These are phyloP conservation scores for Drosophila sproati DNA, from an alignment of 1,140 invertebrate species.

Conservation along the genomic window DNA sequence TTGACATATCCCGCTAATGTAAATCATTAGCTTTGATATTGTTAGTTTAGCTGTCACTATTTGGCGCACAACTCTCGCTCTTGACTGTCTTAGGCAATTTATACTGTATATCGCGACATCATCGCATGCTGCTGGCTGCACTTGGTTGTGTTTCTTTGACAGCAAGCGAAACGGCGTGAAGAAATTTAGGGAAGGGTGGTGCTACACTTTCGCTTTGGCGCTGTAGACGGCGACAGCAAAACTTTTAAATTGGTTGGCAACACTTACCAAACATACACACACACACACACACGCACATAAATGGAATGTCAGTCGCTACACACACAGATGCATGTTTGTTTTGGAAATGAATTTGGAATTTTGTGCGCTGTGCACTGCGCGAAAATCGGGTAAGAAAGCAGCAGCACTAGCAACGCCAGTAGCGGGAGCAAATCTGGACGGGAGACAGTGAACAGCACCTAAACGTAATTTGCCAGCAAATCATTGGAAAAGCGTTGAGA, in stretches of 20 bases:
- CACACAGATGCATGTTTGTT: constrained; percentile 67
- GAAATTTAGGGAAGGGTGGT: constrained; percentile 42
- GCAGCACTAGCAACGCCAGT: constrained; percentile 1
- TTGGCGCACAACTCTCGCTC: background rate
- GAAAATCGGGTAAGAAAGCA: constrained; percentile 25
- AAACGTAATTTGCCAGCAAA: constrained; percentile 81
- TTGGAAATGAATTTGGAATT: constrained; percentile 83
- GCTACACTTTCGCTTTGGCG: constrained; percentile 71
- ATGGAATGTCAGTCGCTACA: background rate
- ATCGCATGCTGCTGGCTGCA: constrained; percentile 29
- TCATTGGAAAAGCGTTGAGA: constrained; percentile 66
- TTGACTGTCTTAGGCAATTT: constrained; percentile 4
- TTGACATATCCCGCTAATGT: too few species aligned
- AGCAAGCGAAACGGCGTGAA: constrained; percentile 65
- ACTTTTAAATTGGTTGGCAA: constrained; percentile 84
- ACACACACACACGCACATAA: constrained; percentile 22
- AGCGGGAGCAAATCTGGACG: constrained; percentile 16
- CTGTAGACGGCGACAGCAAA: constrained; percentile 64
- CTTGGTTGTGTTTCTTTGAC: constrained; percentile 69
- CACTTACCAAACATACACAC: constrained; percentile 60
- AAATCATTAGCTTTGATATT: too few species aligned
- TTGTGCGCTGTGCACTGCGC: constrained; percentile 45
- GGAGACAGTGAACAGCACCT: constrained; percentile 56
- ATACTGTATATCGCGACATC: constrained; percentile 13
- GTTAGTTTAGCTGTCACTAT: too few species aligned